These are phyloP conservation scores for Branchinecta sandiegonensis DNA, from an alignment of 2,888 invertebrate genomes.

Conservation along the genomic window DNA sequence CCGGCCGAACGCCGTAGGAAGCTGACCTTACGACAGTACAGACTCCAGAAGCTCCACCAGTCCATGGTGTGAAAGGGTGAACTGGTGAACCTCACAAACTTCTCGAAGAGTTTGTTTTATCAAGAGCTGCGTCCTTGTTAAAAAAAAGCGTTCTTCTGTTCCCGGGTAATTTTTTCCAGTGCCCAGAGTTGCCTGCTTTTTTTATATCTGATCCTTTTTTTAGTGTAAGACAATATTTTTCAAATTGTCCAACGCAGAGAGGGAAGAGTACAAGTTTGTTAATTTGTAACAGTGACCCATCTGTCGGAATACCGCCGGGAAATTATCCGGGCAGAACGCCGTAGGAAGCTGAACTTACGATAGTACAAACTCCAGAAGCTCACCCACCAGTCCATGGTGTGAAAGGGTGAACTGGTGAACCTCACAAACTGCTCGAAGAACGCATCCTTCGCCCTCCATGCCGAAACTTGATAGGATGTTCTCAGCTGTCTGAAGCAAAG, in stretches of 20 bases:
- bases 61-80: slow-evolving; percentile 58
- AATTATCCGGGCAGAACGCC: background rate
- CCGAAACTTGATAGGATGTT: slow-evolving; percentile 66
- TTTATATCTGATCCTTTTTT: too few species aligned
- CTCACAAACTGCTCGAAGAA: slow-evolving; percentile 68
- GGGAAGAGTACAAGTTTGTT: too few species aligned
- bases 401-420: slow-evolving; percentile 61
- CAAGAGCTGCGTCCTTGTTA: too few species aligned
- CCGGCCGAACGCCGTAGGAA: background rate
- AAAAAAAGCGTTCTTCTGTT: too few species aligned
- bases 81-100: slow-evolving; percentile 72
- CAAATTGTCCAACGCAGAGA: too few species aligned
- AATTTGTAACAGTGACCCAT: too few species aligned
- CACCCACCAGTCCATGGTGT: slow-evolving; percentile 65
- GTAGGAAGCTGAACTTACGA: slow-evolving; percentile 45
- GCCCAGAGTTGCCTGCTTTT: too few species aligned
- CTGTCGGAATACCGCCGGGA: background rate
- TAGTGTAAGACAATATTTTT: too few species aligned
- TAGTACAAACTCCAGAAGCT: slow-evolving; percentile 63
- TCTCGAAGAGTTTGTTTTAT: slow-evolving; percentile 55
- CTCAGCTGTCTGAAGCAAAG: slow-evolving; percentile 42
- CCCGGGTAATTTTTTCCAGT: too few species aligned
- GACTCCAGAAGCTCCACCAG: slow-evolving; percentile 63
- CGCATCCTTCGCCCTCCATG: slow-evolving; percentile 63
- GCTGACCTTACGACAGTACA: slow-evolving; percentile 56